Base-by-base conservation (phyloP, 2,888 invertebrate species). In the Drosophila fulvimacula region DNA sequence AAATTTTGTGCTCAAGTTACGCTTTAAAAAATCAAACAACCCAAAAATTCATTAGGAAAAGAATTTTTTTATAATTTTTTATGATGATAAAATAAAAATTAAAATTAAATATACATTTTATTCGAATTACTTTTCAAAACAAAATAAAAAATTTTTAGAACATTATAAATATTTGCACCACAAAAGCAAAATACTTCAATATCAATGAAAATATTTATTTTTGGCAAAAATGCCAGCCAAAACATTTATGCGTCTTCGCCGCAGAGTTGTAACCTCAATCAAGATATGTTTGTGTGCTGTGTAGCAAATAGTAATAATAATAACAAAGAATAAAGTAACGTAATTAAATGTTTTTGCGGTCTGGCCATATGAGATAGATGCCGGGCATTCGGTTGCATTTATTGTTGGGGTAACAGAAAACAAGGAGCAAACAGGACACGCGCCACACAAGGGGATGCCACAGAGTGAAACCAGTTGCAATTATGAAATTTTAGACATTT, bases 401-500 rank as follows among this genome's bases (percentile, higher is more conserved):
- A 68, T 19, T 49, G 55, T 36, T 48, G 55, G 51, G 46, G 46
- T 30, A 55, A 24, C 19, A 24, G 49, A 36, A 42, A 38, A n/a
- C 30, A 55, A 60, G 46, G 51, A 53, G 53, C 64, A 67, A 65
- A 44, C 52, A 42, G 72, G 76, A 73, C 64, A 63, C 48, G 38
- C 44, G 44, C 17, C 58, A 42, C 71, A 34, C 41, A n/a, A 30
- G 46, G 46, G 46, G 27, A 5, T 30, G 36, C 44, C 53, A 36
- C 44, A 55, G 36, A 61, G 21, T 30, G 39, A 52, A 75, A 79
- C 67, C 69, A 72, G 78, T 75, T 88, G 82, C 86, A 89, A 89
- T 86, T 86, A 89, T 86, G 89, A 86, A 89, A 86, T 88, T 88
- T 85, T 77, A 86, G 88, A 86, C 75, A 76, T 89, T 86, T 79